Percentiles rank a stretch among this genome's conserved stretches.
These are phyloP conservation scores for Vesta saturnalis DNA, from an alignment of 2,888 invertebrate genomes.

Conservation along the genomic window DNA sequence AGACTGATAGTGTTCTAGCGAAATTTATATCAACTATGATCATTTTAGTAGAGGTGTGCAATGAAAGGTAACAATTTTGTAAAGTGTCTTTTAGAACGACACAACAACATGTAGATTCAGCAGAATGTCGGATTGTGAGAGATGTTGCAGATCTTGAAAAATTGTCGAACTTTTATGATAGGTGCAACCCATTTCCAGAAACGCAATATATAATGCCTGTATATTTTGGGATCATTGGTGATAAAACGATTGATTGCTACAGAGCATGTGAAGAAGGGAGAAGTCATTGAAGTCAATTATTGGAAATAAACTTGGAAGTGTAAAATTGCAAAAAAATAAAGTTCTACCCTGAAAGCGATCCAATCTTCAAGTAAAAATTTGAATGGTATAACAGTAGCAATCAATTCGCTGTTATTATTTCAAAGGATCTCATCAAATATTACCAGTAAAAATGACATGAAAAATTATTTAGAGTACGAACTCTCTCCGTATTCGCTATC, in stretches of 20 bases:
- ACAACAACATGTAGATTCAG: slow-evolving; percentile 52
- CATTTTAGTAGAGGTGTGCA: slow-evolving; percentile 42
- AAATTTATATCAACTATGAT: slow-evolving; percentile 48
- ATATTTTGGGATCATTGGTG: slow-evolving; percentile 48
- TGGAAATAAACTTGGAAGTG: slow-evolving; percentile 46
- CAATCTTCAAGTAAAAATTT: slow-evolving; percentile 47
- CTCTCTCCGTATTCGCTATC: too few relatives aligned
- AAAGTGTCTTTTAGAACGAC: slow-evolving; percentile 41
- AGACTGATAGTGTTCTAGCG: slow-evolving; percentile 45
- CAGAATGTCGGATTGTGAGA: slow-evolving; percentile 48
- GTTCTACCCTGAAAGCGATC: slow-evolving; percentile 46
- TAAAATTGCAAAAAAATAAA: slow-evolving; percentile 51
- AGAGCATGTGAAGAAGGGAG: slow-evolving; percentile 48
- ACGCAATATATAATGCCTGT: slow-evolving; percentile 48
- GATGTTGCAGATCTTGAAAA: slow-evolving; percentile 50
- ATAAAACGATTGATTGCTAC: slow-evolving; percentile 50
- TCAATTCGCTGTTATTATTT: too few relatives aligned
- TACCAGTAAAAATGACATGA: too few relatives aligned
- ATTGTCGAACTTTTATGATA: slow-evolving; percentile 43
- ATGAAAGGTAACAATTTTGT: too few relatives aligned
- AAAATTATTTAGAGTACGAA: too few relatives aligned
- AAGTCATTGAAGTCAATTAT: slow-evolving; percentile 46
- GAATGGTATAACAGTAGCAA: slow-evolving; percentile 42
- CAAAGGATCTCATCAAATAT: too few relatives aligned
- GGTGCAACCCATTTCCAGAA: slow-evolving; percentile 50